These are phyloP conservation scores for Hemaris fuciformis DNA, from an alignment of 2,888 invertebrate genomes.

Conservation along the genomic window DNA sequence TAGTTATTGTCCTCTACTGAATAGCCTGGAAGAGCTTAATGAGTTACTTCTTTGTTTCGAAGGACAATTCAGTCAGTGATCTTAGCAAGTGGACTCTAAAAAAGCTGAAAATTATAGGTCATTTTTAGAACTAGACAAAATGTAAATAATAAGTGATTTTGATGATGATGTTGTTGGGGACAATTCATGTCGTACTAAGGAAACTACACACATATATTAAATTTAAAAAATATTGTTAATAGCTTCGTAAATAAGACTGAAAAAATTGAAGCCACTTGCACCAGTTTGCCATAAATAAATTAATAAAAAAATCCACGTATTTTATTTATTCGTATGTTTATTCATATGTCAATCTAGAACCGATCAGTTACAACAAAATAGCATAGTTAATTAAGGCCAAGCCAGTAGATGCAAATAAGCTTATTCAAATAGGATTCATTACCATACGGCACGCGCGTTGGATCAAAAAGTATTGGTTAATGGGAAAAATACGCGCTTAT, in stretches of 20 bases:
- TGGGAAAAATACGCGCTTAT: slow-evolving; percentile 15
- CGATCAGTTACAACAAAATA: slow-evolving; percentile 1
- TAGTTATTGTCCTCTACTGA: background rate
- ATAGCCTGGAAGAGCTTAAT: background rate
- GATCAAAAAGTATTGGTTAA: background rate
- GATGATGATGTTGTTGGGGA: too few species aligned
- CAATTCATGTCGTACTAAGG: too few species aligned
- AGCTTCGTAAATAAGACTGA: too few species aligned
- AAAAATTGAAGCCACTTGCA: too few species aligned
- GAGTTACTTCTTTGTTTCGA: too few species aligned
- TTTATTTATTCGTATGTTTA: background rate
- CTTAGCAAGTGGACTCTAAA: too few species aligned
- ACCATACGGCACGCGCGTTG: background rate
- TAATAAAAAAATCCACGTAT: background rate
- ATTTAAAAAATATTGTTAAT: too few species aligned
- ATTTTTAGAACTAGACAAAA: too few species aligned
- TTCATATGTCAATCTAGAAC: background rate
- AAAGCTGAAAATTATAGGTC: too few species aligned
- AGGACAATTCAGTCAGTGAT: too few species aligned
- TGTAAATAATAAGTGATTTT: too few species aligned
- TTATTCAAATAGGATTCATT: slow-evolving; percentile 5
- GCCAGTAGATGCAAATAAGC: background rate
- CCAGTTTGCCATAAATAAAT: background rate
- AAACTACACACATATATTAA: too few species aligned
- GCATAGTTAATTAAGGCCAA: slow-evolving; percentile 2